Conservation (phyloP, 2,888 invertebrate genomes). For the Mesoligia furuncula region DNA sequence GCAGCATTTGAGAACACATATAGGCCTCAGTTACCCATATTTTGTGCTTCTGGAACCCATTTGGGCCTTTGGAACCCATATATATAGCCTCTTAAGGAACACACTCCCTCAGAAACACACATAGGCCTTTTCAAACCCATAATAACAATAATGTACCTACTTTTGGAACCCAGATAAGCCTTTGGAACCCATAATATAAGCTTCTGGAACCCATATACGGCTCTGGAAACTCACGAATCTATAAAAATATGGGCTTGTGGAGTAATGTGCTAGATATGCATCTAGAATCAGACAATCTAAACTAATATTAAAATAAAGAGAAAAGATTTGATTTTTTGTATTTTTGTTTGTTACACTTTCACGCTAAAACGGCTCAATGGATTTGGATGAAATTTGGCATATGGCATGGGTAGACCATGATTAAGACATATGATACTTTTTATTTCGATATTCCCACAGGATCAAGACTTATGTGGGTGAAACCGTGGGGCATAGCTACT, state of each 20-base stretch:
- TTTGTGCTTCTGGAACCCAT: not conserved
- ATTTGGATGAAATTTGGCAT: too few relatives aligned
- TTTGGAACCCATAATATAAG: not conserved
- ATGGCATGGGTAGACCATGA: too few relatives aligned
- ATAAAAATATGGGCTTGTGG: not conserved
- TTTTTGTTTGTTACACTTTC: too few relatives aligned
- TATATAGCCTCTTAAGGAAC: too few relatives aligned
- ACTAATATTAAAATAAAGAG: too few relatives aligned
- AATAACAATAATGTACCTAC: not conserved
- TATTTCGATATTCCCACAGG: too few relatives aligned
- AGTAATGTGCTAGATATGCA: not conserved
- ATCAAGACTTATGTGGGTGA: too few relatives aligned
- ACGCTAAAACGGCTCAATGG: too few relatives aligned
- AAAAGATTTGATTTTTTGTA: too few relatives aligned
- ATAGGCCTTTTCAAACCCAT: slow-evolving; percentile 6
- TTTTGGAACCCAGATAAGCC: not conserved
- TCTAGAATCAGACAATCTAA: not conserved
- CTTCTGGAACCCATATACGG: not conserved
- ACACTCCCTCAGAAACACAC: not conserved
- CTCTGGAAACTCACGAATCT: too few relatives aligned
- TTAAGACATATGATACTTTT: too few relatives aligned
- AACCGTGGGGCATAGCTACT: too few relatives aligned
- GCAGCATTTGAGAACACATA: slow-evolving; percentile 10
- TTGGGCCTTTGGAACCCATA: not conserved
- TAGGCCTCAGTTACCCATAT: slow-evolving; percentile 1